Evolutionary conservation across 2,113 vertebrate genomes (phyloP).

Genomic region (Rhabdornis inornatus): DNA sequence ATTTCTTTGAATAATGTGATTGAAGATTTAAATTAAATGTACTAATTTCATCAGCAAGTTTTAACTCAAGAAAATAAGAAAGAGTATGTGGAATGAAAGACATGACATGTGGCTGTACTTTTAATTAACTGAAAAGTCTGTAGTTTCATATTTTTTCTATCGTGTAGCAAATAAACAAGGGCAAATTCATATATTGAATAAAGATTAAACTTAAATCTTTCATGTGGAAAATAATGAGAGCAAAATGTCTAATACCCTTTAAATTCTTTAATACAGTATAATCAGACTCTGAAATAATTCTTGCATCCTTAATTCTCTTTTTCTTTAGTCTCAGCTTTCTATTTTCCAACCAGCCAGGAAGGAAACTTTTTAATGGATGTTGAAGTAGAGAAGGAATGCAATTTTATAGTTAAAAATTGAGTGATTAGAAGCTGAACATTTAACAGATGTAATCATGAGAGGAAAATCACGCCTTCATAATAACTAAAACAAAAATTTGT

Average conservation of each 20-base stretch:
- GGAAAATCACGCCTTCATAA: not conserved
- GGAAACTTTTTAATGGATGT: not conserved
- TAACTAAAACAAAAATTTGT: not conserved
- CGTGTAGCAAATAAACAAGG: not conserved
- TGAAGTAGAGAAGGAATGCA: not conserved
- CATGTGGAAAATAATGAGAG: not conserved
- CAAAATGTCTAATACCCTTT: not conserved
- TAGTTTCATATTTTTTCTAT: not conserved
- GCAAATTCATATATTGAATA: not conserved
- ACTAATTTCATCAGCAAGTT: not conserved
- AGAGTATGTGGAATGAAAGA: not conserved
- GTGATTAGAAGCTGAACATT: not conserved
- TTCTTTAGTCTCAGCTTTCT: not conserved
- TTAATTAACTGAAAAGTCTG: not conserved
- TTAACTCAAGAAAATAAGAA: not conserved
- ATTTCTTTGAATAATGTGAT: not conserved
- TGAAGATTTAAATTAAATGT: not conserved
- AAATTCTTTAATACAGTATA: not conserved
- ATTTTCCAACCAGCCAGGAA: not conserved
- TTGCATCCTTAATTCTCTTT: not conserved
- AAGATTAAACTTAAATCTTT: not conserved
- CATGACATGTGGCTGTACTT: not conserved
- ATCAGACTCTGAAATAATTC: not conserved
- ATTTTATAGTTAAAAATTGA: not conserved
- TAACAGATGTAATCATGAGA: not conserved